A percentile compares a stretch with the other conserved stretches of the same genome.
phyloP scores from a whole-genome alignment of 2,888 invertebrate genomes.

The Xylota sylvarum region DNA sequence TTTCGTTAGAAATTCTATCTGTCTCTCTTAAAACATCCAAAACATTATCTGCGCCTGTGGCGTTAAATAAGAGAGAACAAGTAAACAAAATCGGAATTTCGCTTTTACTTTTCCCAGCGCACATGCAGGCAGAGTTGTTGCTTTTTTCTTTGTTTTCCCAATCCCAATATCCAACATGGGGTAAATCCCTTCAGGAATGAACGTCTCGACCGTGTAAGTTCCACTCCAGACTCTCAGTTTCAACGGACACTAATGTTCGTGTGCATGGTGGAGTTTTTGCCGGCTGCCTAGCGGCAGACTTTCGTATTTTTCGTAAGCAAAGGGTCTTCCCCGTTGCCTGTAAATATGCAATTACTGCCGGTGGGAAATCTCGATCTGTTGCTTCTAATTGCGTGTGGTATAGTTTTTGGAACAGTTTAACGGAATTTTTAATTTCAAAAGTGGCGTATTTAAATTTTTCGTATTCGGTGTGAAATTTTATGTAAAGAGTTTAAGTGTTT shows the following conservation, averaged over 20 bases:
- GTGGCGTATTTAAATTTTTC: neutral
- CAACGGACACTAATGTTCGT: slow-evolving; percentile 62
- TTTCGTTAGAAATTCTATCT: neutral
- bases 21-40: neutral
- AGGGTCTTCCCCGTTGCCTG: slow-evolving; percentile 21
- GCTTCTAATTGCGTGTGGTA: slow-evolving; percentile 36
- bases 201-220: slow-evolving; percentile 31
- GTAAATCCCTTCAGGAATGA: slow-evolving; percentile 9
- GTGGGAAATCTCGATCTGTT: slow-evolving; percentile 50
- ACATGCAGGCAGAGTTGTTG: slow-evolving; percentile 47
- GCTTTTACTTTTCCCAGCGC: slow-evolving; percentile 62
- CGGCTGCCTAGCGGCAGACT: slow-evolving; percentile 48
- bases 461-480: neutral
- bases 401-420: slow-evolving; percentile 49
- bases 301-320: slow-evolving; percentile 41
- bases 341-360: slow-evolving; percentile 54
- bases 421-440: neutral
- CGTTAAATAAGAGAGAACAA: neutral
- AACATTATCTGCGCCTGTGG: slow-evolving; percentile 18
- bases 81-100: slow-evolving; percentile 67
- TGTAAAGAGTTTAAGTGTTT: neutral
- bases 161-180: neutral
- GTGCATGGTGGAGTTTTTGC: slow-evolving; percentile 33
- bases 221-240: slow-evolving; percentile 62
- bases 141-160: slow-evolving; percentile 27